phyloP scores from a whole-genome alignment of 2,113 vertebrate species.

The Pelmatolapia mariae region DNA sequence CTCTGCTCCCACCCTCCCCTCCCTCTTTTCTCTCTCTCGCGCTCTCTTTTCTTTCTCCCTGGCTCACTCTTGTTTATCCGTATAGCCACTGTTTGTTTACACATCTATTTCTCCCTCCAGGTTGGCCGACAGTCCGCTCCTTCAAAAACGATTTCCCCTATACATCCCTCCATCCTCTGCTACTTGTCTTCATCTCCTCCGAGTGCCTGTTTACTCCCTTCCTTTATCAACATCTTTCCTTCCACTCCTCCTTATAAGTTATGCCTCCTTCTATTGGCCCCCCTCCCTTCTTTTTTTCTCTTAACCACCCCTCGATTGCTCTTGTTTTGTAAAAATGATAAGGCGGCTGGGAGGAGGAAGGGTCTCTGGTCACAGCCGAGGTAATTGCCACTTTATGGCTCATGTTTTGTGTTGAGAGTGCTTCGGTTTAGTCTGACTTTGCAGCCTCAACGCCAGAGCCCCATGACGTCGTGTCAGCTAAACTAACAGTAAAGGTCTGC shows the following conservation, averaged over 20 bases:
- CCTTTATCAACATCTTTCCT: constrained; percentile 32
- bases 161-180: constrained; percentile 5
- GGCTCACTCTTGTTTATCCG: constrained; percentile 34
- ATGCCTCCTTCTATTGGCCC: background rate
- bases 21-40: background rate
- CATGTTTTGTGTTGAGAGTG: constrained; percentile 1
- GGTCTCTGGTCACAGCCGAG: constrained; percentile 27
- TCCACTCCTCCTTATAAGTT: background rate
- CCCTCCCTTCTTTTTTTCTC: background rate
- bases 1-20: constrained; percentile 38
- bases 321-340: constrained; percentile 38
- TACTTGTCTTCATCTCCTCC: constrained; percentile 26
- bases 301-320: constrained; percentile 21
- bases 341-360: background rate
- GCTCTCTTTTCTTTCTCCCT: background rate
- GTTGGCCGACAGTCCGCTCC: constrained; percentile 40
- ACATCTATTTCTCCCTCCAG: constrained; percentile 54
- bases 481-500: background rate
- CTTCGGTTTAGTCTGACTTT: constrained; percentile 10
- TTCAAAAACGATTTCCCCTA: constrained; percentile 52
- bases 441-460: background rate
- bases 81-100: constrained; percentile 59
- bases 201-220: constrained; percentile 26
- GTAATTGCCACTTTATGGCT: constrained; percentile 51
- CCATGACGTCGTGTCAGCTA: background rate